Evolutionary conservation across 53 echinoderm and acorn worm genomes (phyloP).

Genomic region (Temnopleurus reevesii): DNA sequence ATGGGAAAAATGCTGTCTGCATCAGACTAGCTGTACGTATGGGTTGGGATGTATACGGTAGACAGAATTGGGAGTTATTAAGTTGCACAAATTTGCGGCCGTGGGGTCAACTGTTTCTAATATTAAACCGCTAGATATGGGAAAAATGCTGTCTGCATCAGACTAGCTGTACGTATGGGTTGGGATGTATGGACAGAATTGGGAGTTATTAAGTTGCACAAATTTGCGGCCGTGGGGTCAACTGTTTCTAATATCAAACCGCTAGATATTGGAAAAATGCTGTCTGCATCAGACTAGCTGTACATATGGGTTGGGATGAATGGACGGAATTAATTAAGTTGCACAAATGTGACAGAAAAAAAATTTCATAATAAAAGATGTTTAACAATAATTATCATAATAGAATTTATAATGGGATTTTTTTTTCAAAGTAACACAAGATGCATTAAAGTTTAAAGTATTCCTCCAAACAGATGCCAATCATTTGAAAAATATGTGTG

Average conservation of each 20-base stretch:
- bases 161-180: background rate
- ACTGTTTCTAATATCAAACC: constrained; percentile 16
- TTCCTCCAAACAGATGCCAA: too few relatives aligned
- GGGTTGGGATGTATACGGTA: background rate
- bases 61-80: background rate
- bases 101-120: constrained; percentile 31
- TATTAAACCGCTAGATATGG: background rate
- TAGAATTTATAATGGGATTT: too few relatives aligned
- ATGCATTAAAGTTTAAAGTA: too few relatives aligned
- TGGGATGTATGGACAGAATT: background rate
- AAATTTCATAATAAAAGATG: too few relatives aligned
- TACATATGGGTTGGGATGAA: background rate
- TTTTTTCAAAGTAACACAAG: too few relatives aligned
- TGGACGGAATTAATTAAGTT: too few relatives aligned
- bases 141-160: background rate
- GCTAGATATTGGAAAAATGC: background rate
- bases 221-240: constrained; percentile 32
- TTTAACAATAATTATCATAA: too few relatives aligned
- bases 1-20: background rate
- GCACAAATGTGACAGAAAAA: too few relatives aligned
- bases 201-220: background rate
- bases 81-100: background rate
- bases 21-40: background rate
- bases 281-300: background rate
- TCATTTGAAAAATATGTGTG: too few relatives aligned